Percentiles rank a stretch among this genome's conserved stretches.
Conservation (phyloP, 2,113 vertebrate species). For the Otis tarda region DNA sequence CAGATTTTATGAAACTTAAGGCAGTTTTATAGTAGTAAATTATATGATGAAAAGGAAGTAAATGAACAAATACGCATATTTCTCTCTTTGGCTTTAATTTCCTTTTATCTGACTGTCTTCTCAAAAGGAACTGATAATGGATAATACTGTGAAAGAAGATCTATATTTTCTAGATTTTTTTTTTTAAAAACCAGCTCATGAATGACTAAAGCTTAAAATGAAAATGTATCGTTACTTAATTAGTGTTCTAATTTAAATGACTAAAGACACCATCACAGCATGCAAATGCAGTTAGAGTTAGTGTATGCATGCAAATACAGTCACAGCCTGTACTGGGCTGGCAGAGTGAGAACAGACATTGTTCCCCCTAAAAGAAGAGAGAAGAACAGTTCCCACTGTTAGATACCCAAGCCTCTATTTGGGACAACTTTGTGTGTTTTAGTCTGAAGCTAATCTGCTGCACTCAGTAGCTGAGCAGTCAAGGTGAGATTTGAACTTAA, state of each 20-base stretch:
- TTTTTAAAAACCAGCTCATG: background rate
- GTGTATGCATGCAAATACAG: background rate
- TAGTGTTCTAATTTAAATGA: background rate
- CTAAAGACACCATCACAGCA: background rate
- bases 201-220: background rate
- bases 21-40: background rate
- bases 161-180: background rate
- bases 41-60: background rate
- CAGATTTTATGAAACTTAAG: background rate
- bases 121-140: background rate
- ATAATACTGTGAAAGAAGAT: background rate
- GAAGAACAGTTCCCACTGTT: background rate
- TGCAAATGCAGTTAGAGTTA: background rate
- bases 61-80: background rate
- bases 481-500: background rate
- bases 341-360: background rate
- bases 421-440: background rate
- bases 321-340: background rate
- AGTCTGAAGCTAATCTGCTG: background rate
- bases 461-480: background rate
- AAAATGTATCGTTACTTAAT: background rate
- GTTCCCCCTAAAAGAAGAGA: background rate
- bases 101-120: background rate
- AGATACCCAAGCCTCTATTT: background rate
- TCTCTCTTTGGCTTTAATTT: background rate